Evolutionary conservation across 2,888 invertebrate genomes (phyloP).

Genomic region (Conistra vaccinii): DNA sequence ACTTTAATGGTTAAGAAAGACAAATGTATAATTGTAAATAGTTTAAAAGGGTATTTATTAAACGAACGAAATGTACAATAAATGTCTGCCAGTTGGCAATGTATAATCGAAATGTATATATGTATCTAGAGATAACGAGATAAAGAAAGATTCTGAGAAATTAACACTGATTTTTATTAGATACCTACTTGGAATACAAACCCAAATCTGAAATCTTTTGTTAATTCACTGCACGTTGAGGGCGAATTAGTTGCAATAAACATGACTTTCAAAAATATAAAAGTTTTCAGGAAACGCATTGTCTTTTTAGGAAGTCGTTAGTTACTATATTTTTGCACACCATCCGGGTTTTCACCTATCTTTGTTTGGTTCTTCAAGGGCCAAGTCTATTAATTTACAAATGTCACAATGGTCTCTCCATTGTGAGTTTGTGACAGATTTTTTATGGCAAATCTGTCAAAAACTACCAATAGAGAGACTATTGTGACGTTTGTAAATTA

Average conservation of each 20-base stretch:
- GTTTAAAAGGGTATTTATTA: slow-evolving; percentile 78
- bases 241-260: neutral
- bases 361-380: neutral
- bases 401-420: no score
- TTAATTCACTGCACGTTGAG: neutral
- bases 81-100: slow-evolving; percentile 69
- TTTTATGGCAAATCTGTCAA: no score
- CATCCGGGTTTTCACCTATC: neutral
- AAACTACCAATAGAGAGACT: no score
- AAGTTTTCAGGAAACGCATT: neutral
- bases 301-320: neutral
- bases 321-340: neutral
- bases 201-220: neutral
- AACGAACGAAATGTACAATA: slow-evolving; percentile 72
- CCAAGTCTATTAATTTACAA: no score
- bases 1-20: slow-evolving; percentile 75
- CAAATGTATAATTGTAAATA: slow-evolving; percentile 79
- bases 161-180: slow-evolving; percentile 69
- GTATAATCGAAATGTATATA: slow-evolving; percentile 79
- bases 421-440: no score
- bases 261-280: neutral
- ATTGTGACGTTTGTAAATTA: no score
- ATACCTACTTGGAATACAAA: slow-evolving; percentile 6
- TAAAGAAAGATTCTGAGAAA: slow-evolving; percentile 77
- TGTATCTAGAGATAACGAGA: slow-evolving; percentile 81